phyloP scores from a whole-genome alignment of 2,888 invertebrate species.

The Hydropsyche betteni region DNA sequence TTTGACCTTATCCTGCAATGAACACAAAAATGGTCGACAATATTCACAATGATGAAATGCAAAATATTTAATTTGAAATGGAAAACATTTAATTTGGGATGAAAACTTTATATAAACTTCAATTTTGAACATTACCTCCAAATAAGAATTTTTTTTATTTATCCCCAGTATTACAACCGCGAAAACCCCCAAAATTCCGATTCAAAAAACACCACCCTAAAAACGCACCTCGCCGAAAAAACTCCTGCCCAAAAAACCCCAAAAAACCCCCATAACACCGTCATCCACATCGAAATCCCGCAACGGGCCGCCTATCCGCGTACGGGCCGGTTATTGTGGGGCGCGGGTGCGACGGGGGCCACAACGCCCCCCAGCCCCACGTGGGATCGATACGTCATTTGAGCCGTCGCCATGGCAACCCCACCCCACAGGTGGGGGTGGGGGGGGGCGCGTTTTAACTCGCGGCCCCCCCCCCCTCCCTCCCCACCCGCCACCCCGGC shows the following conservation, averaged over 20 bases:
- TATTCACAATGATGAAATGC: too few relatives aligned
- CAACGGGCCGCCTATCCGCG: conserved; percentile 37
- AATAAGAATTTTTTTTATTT: too few relatives aligned
- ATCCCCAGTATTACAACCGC: too few relatives aligned
- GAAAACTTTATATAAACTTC: too few relatives aligned
- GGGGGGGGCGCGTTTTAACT: conserved; percentile 53
- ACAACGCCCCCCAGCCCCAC: conserved; percentile 38
- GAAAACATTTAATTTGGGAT: too few relatives aligned
- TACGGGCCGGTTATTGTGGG: conserved; percentile 25
- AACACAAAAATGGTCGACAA: too few relatives aligned
- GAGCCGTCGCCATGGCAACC: conserved; percentile 67
- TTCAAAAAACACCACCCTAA: too few relatives aligned
- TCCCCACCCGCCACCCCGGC: conserved; percentile 44
- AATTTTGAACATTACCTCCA: too few relatives aligned
- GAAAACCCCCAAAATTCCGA: too few relatives aligned
- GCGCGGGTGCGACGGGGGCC: not conserved
- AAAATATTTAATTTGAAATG: too few relatives aligned
- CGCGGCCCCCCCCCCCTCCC: conserved; percentile 48
- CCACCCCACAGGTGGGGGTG: conserved; percentile 56
- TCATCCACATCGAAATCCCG: not conserved
- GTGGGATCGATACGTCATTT: conserved; percentile 52
- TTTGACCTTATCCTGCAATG: too few relatives aligned
- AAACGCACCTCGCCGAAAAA: too few relatives aligned
- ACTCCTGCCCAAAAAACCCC: not conserved
- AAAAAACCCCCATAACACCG: not conserved